Evolutionary conservation across 1,140 invertebrate genomes (phyloP), one percentile per base, ranked within the genome.

Genomic region (Apolygus lucorum): DNA sequence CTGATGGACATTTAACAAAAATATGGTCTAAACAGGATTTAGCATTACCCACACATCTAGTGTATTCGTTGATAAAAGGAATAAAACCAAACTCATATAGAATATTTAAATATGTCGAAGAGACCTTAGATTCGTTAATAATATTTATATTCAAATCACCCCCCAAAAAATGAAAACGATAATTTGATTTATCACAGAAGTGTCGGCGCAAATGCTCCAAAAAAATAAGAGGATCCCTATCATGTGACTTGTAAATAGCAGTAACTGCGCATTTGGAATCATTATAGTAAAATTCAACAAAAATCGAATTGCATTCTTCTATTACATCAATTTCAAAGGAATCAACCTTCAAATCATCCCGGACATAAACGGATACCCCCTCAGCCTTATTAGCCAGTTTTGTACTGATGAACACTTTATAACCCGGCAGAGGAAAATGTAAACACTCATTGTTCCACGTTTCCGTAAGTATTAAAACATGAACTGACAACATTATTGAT

Each of bases 111-210:
- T 49, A 49, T 17, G 8, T 17, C 8, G 34, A 49, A 49, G 34
- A 49, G 34, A 49, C 17, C 34, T 17, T 49, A 11, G 34, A 49
- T 49, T 49, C 34, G 8, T 49, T 49, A 8, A 49, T 49, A 49
- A 49, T 49, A 49, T 49, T n/a, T n/a, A n/a, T n/a, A 49, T 49
- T 49, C 34, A 49, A 49, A 49, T 49, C 34, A 49, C 34, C 34
- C 34, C 17, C 34, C 34, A 49, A 49, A 11, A 49, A 49, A 49
- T 49, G 34, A 49, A 49, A 49, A 8, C 17, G 34, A 49, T 49
- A 49, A 49, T 49, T 17, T 11, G 17, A 8, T 49, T 49, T 49
- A 17, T 49, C 34, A 8, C 8, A 17, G 8, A 49, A 49, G 34
- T 8, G 17, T 49, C 17, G 34, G 17, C 34, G 34, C 34, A 49